Base-by-base conservation (phyloP, 2,797 vertebrate species). In the Capromys pilorides region DNA sequence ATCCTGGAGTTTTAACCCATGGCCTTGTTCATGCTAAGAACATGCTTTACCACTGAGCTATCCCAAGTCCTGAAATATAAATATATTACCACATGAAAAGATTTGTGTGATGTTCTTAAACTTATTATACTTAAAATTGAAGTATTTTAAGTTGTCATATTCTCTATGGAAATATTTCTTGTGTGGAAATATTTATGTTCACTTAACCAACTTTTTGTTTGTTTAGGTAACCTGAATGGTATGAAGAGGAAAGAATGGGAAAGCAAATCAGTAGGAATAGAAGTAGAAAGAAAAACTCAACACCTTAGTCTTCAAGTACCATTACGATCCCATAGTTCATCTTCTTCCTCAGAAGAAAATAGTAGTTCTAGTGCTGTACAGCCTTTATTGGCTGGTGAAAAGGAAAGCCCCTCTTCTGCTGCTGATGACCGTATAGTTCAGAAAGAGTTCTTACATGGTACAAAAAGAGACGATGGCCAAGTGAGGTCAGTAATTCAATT, bases 261-360 rank as follows among this genome's bases (percentile, higher is more conserved):
- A 69, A 98, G 98, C 11, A 99, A 98, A 87, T 98, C 99, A 16
- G 96, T 99, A 6, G 99, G 98, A 88, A 96, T 98, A 33, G 99
- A 99, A 81, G 98, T 98, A 6, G 99, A 99, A 96, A 98, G 99
- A 92, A 99, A 99, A 86, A 98, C 99, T 69, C 99, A 99, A 45
- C 99, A 98, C 92, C 98, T 99, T 57, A 99, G 99, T 96, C 99
- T 99, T 6, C 99, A 99, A 96, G 99, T 99, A 21, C 99, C 99
- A 0, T 97, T 99, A 33, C 98, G 99, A 78, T 99, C 99, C 88
- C 99, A 99, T 79, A 99, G 99, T 97, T 99, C 99, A 0, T 99
- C 99, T 1, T 99, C 99, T 0, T 99, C 99, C 57, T 99, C 99
- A 0, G 99, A 99, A 93, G 99, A 99, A 95, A 99, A 99, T 4